Evolutionary conservation across 2,888 invertebrate species (phyloP).

Genomic region (Rhagonycha lutea): DNA sequence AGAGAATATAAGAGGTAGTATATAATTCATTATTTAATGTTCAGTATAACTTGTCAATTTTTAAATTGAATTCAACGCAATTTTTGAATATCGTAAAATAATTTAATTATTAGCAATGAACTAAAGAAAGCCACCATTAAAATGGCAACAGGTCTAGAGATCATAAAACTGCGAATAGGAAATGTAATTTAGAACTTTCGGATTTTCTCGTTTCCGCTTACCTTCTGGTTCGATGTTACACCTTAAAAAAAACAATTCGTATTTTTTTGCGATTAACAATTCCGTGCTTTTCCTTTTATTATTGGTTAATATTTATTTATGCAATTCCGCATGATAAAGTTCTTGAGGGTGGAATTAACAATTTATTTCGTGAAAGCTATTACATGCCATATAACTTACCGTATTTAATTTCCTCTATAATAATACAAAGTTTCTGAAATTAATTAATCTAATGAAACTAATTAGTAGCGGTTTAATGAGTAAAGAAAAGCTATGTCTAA

Average conservation of each 20-base stretch:
- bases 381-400: neutral
- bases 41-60: no score
- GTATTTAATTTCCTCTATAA: neutral
- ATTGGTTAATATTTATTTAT: neutral
- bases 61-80: no score
- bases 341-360: neutral
- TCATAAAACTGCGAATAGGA: neutral
- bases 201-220: neutral
- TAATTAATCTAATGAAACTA: neutral
- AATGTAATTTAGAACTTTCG: neutral
- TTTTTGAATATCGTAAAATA: neutral
- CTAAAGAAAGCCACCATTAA: neutral
- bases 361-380: neutral
- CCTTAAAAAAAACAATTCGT: neutral
- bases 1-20: no score
- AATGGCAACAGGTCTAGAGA: neutral
- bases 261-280: neutral
- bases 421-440: neutral
- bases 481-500: neutral
- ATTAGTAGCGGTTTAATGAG: neutral
- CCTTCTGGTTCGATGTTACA: neutral
- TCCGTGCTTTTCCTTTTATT: no score
- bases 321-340: neutral
- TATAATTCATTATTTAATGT: no score
- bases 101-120: neutral